Conservation (phyloP, 2,113 vertebrate species). For the Cettia cetti region DNA sequence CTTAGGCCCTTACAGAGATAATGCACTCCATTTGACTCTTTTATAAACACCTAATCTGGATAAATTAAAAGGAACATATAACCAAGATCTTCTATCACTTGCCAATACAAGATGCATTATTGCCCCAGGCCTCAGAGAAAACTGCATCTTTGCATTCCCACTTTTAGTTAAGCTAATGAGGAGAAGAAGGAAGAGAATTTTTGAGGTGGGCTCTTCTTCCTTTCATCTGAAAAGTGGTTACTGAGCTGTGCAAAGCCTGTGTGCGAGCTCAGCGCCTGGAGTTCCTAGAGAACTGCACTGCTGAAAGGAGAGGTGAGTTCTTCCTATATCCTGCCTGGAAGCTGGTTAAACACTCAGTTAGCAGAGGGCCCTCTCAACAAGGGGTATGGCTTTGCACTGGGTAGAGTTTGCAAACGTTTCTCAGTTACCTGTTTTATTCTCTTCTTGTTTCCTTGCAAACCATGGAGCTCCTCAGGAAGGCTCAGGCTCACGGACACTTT, state of each 20-base stretch:
- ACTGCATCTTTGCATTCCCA: background rate
- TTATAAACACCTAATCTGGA: background rate
- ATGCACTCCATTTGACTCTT: background rate
- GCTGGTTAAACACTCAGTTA: background rate
- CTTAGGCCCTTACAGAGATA: background rate
- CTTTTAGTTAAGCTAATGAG: constrained; percentile 22
- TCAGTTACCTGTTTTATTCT: background rate
- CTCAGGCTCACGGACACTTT: background rate
- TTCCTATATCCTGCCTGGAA: background rate
- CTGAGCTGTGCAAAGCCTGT: background rate
- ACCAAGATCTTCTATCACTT: background rate
- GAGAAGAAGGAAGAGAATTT: constrained; percentile 32
- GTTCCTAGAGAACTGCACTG: background rate
- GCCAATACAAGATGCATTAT: background rate
- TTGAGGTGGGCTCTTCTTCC: background rate
- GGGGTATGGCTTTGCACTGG: background rate
- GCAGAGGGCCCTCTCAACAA: background rate
- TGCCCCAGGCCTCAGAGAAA: background rate
- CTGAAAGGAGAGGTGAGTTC: background rate
- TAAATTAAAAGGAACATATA: background rate
- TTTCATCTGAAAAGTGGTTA: background rate
- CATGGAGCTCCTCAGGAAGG: background rate
- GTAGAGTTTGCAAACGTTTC: background rate
- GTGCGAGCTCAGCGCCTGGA: background rate
- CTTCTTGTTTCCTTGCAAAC: background rate